phyloP scores from a whole-genome alignment of 2,888 invertebrate species.

The Zygaena filipendulae region DNA sequence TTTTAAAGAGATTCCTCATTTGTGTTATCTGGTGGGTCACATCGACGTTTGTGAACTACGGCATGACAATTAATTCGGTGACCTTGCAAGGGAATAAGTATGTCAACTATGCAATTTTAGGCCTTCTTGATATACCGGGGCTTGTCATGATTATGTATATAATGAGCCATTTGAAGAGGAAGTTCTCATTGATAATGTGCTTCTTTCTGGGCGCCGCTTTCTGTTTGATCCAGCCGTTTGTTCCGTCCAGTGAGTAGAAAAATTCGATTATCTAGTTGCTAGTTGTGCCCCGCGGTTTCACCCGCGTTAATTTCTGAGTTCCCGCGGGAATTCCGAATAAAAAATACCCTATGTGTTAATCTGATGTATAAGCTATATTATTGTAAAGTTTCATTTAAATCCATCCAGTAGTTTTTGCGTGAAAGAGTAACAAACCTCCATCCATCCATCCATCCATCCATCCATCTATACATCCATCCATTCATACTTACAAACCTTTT shows the following conservation, averaged over 20 bases:
- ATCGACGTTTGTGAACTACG: constrained; percentile 81
- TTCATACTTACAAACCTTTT: too few species aligned
- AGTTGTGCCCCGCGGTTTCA: too few species aligned
- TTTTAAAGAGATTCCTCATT: constrained; percentile 40
- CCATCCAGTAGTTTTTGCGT: too few species aligned
- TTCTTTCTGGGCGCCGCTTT: constrained; percentile 66
- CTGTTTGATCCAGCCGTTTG: constrained; percentile 70
- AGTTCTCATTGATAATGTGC: constrained; percentile 60
- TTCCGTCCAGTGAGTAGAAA: constrained; percentile 57
- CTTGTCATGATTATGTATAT: constrained; percentile 62
- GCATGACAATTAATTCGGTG: constrained; percentile 79
- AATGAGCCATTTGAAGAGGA: constrained; percentile 64
- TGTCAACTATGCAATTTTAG: constrained; percentile 74
- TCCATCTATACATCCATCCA: too few species aligned
- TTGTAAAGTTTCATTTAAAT: too few species aligned
- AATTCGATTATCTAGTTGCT: too few species aligned
- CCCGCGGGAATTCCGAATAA: too few species aligned
- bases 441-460: too few species aligned
- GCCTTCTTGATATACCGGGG: constrained; percentile 69
- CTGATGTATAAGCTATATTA: too few species aligned
- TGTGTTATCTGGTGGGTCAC: constrained; percentile 65
- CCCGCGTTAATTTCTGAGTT: too few species aligned
- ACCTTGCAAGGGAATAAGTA: constrained; percentile 80
- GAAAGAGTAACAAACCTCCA: too few species aligned
- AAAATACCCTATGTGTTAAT: too few species aligned